A percentile compares a stretch with the other conserved stretches of the same genome.
phyloP scores from a whole-genome alignment of 2,797 vertebrate genomes.

The Myiotriccus ornatus region DNA sequence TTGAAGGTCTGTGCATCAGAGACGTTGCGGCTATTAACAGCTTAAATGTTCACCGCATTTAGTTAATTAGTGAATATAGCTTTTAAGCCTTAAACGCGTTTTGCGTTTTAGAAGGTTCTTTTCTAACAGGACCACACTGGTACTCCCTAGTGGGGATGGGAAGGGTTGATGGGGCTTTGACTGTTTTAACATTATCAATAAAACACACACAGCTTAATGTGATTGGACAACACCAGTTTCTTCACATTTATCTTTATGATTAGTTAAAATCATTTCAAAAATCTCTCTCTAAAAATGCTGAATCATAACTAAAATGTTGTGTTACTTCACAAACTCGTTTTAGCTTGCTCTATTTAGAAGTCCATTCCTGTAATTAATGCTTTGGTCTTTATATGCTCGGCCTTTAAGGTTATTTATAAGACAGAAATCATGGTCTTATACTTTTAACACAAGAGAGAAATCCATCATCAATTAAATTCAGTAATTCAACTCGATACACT shows the following conservation, averaged over 20 bases:
- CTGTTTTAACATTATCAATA: conserved; percentile 44
- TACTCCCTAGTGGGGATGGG: conserved; percentile 39
- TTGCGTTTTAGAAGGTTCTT: conserved; percentile 54
- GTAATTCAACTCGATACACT: neutral
- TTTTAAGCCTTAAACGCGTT: conserved; percentile 68
- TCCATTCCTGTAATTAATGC: neutral
- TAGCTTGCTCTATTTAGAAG: neutral
- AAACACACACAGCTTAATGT: conserved; percentile 20
- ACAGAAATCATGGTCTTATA: neutral
- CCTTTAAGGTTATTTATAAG: neutral
- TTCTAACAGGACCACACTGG: conserved; percentile 19
- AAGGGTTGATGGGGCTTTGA: conserved; percentile 35
- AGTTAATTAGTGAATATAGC: conserved; percentile 74
- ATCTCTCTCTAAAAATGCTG: neutral
- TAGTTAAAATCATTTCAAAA: neutral
- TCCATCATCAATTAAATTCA: neutral
- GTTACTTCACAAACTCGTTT: neutral
- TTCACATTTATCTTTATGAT: neutral
- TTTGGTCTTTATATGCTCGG: neutral
- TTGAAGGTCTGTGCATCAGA: conserved; percentile 63
- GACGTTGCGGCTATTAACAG: conserved; percentile 73
- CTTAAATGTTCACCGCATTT: conserved; percentile 75
- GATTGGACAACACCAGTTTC: neutral
- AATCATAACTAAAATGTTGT: neutral
- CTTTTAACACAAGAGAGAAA: neutral